A percentile compares a stretch with the other conserved stretches of the same genome.
Conservation (phyloP, 2,113 vertebrate genomes). For the Fregata magnificens region DNA sequence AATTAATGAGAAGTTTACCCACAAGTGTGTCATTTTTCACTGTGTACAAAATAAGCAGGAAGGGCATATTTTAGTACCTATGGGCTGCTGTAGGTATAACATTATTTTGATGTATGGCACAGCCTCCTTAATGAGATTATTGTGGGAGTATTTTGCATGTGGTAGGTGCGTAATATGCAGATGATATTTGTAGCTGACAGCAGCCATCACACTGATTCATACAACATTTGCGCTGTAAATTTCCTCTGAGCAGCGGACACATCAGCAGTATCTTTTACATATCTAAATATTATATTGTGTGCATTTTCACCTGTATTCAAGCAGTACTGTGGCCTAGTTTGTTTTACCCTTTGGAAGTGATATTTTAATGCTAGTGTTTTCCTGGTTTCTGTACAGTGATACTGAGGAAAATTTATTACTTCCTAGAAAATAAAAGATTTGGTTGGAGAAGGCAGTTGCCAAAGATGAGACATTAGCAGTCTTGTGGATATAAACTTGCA, state of each 20-base stretch:
- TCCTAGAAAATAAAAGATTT: background rate
- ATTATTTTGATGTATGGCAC: background rate
- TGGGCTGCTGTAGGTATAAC: background rate
- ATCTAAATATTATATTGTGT: background rate
- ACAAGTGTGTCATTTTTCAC: constrained; percentile 15
- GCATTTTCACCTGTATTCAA: background rate
- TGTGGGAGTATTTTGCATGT: background rate
- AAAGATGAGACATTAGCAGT: background rate
- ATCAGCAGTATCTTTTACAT: background rate
- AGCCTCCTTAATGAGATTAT: constrained; percentile 26
- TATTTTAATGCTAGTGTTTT: background rate
- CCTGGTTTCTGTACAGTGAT: background rate
- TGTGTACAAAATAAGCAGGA: constrained; percentile 1
- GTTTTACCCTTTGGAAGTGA: background rate
- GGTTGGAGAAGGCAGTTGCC: background rate
- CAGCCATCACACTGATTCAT: background rate
- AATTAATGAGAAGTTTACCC: constrained; percentile 3
- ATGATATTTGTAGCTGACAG: constrained; percentile 12
- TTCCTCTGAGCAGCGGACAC: background rate
- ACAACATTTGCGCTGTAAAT: background rate
- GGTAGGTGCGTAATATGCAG: background rate
- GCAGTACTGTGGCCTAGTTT: background rate
- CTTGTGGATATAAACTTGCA: background rate
- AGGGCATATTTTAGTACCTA: background rate
- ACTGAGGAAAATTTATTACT: background rate